Base-by-base conservation (phyloP, 2,113 vertebrate genomes). In the Scomber colias region DNA sequence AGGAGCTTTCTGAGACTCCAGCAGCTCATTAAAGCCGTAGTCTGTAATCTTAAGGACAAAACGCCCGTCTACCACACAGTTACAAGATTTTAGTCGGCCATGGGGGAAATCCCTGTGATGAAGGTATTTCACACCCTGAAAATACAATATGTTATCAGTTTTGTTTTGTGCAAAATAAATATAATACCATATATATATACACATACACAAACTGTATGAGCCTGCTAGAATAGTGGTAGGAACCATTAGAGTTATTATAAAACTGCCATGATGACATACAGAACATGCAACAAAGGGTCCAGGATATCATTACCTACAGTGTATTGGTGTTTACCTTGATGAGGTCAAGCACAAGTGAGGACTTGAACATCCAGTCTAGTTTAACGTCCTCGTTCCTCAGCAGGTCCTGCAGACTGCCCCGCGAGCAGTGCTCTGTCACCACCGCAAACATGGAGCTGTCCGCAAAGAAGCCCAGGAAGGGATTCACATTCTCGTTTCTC, bases 361-460 rank as follows among this genome's bases (percentile, higher is more conserved):
- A 98, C 78, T 98, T 99, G 91, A 99, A 98, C 96, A 98, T 97
- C 97, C 97, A 98, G 88, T 98, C 96, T 56, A 98, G 88, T 85
- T 98, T 99, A 60, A 98, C 95, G 11, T 98, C 96, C 15, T 96
- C 94, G 0, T 97, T 97, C 71, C 86, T 95, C 65, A 99, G 92
- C 81, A 98, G 95, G 90, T 98, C 97, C 78, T 98, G 96, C 73
- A 98, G 93, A 75, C 97, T 99, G 65, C 97, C 97, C 40, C 96
- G 87, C 3, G 96, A 97, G 87, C 97, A 97, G 89, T 98, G 96
- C 86, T 98, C 97, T 0, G 95, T 97, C 87, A 97, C 97, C 49
- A 97, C 92, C 0, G 96, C 96, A 90, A 96, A 97, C 86, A 97
- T 94, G 66, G 93, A 95, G 27, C 85, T 94, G 91, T 98, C 96